Evolutionary conservation across 2,113 vertebrate species (phyloP).

Genomic region (Prietella phreatophila): DNA sequence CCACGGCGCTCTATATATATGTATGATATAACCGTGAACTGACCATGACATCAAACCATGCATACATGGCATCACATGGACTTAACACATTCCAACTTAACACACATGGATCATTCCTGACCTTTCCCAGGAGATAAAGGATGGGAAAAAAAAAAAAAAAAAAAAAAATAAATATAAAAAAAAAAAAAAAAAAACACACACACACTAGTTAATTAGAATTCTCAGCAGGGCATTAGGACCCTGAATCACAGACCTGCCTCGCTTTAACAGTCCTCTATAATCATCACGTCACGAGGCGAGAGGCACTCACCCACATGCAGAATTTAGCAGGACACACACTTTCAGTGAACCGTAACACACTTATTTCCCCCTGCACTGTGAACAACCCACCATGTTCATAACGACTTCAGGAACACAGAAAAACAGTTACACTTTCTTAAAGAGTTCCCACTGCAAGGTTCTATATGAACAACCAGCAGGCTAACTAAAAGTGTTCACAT

Average conservation of each 20-base stretch:
- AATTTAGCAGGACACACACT: constrained; percentile 42
- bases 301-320: constrained; percentile 27
- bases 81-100: constrained; percentile 6
- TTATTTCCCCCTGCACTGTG: neutral
- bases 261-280: constrained; percentile 23
- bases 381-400: neutral
- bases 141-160: neutral
- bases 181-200: neutral
- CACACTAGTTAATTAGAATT: neutral
- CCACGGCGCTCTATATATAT: constrained; percentile 4
- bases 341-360: neutral
- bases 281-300: constrained; percentile 22
- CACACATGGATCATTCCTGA: neutral
- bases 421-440: neutral
- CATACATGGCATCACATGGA: constrained; percentile 32
- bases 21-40: constrained; percentile 31
- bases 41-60: constrained; percentile 33
- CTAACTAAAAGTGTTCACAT: neutral
- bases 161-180: too few species aligned
- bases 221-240: constrained; percentile 23
- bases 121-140: constrained; percentile 8
- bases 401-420: neutral
- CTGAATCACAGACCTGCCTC: neutral
- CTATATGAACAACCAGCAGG: neutral
- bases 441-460: neutral